Percentiles rank a stretch among this genome's conserved stretches.
Evolutionary conservation across 2,113 vertebrate genomes (phyloP).

Genomic region (Azemiops feae): DNA sequence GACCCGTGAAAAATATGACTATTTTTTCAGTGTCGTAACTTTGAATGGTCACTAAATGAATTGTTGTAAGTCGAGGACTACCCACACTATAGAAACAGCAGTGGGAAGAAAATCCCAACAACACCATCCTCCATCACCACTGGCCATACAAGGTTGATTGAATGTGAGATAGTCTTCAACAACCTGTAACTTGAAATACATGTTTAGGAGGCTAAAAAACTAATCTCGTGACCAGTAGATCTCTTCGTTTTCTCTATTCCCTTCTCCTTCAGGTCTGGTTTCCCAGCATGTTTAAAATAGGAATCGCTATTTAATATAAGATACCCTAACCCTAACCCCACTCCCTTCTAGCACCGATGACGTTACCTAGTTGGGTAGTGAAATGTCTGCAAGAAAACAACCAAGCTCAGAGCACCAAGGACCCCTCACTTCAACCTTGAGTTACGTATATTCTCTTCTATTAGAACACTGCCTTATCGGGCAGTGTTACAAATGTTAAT

Average conservation of each 20-base stretch:
- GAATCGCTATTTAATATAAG: background rate
- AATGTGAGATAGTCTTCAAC: background rate
- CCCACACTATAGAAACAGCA: background rate
- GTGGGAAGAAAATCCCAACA: background rate
- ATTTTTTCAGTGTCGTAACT: background rate
- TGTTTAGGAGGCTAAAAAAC: background rate
- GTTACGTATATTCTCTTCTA: background rate
- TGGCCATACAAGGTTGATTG: background rate
- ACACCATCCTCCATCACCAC: background rate
- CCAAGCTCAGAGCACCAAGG: background rate
- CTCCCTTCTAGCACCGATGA: background rate
- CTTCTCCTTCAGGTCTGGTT: background rate
- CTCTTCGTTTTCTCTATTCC: background rate
- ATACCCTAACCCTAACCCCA: background rate
- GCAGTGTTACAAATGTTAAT: background rate
- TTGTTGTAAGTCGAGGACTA: background rate
- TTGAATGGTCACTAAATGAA: background rate
- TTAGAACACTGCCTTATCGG: background rate
- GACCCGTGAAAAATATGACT: background rate
- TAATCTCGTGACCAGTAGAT: too few relatives aligned
- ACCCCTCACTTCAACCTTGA: background rate
- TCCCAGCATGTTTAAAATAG: background rate
- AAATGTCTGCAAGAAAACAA: background rate
- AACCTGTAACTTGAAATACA: background rate
- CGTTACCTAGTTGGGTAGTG: background rate